Evolutionary conservation across 1,140 invertebrate genomes (phyloP), one percentile per base, ranked within the genome.

Genomic region (Drosophila repleta): DNA sequence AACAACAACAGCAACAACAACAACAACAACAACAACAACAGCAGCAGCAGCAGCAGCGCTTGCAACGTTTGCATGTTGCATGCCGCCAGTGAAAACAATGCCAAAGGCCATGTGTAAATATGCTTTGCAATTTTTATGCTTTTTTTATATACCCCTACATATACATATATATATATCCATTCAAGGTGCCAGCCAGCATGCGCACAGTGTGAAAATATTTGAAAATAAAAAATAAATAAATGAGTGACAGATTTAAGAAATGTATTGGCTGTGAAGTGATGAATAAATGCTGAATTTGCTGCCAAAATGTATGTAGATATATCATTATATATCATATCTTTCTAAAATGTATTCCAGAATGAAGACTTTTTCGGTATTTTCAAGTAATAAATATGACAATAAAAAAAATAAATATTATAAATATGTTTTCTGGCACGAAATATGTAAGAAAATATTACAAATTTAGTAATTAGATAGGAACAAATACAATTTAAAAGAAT

Each of bases 81-180:
- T 70, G 65, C 69, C 58, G 69, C 62, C 65, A 74, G 74, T 67
- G 64, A 74, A 84, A 85, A 84, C 74, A 87, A 84, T 85, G 81
- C 81, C 82, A 84, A 84, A 84, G 82, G 82, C 81, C 69, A 77
- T 87, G 82, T 84, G 82, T 74, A 84, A 84, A 84, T 84, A 84
- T 81, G 81, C 82, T 74, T 77, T 84, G 74, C 65, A 77, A 74
- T 62, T 64, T 83, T 79, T 83, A 64, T 79, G 58, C 56, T 43
- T 66, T 57, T 61, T 61, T 48, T 58, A 32, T 1, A 29, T 29
- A 29, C 29, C 6, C 8, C 7, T 7, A 32, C 2, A 32, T 7
- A 10, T 32, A 10, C 8, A 35, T 35, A 13, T 11, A 3, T 13
- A 35, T 35, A 35, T 3, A 35, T 48, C 7, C 18, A 62, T 41